Evolutionary conservation across 2,888 invertebrate genomes (phyloP).

Genomic region (Cepaea hortensis): DNA sequence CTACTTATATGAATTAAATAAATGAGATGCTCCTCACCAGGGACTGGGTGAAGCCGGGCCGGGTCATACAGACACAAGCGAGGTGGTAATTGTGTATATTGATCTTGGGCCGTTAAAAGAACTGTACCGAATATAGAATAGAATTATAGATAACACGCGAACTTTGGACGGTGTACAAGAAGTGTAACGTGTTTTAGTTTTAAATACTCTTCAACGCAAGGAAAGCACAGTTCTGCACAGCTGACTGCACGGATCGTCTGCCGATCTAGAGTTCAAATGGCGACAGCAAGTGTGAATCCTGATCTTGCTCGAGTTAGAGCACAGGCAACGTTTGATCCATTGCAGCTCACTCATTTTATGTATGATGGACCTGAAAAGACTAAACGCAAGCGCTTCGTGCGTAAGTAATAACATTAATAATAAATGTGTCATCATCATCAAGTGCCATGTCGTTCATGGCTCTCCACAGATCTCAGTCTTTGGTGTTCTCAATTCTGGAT

Average conservation of each 20-base stretch:
- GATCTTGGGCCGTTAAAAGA: not conserved
- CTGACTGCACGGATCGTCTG: not conserved
- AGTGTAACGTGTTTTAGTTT: slow-evolving; percentile 9
- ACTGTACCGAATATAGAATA: not conserved
- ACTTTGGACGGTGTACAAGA: slow-evolving; percentile 6
- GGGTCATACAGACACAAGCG: no score
- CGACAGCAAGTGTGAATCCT: slow-evolving; percentile 59
- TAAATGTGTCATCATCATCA: no score
- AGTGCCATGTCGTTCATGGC: no score
- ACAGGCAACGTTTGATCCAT: slow-evolving; percentile 66
- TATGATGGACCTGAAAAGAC: slow-evolving; percentile 63
- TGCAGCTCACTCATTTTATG: slow-evolving; percentile 67
- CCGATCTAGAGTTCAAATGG: not conserved
- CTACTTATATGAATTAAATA: no score
- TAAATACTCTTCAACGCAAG: not conserved
- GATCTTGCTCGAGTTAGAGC: slow-evolving; percentile 67
- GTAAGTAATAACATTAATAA: slow-evolving; percentile 53
- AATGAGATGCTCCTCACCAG: no score
- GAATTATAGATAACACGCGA: not conserved
- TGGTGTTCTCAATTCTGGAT: no score
- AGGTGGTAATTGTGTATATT: no score
- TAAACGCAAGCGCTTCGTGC: slow-evolving; percentile 59
- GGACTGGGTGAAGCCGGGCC: no score
- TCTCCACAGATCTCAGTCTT: no score
- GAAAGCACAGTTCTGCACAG: not conserved